These are phyloP conservation scores for Reticulitermes lucifugus DNA, from an alignment of 2,888 invertebrate genomes.

Conservation along the genomic window DNA sequence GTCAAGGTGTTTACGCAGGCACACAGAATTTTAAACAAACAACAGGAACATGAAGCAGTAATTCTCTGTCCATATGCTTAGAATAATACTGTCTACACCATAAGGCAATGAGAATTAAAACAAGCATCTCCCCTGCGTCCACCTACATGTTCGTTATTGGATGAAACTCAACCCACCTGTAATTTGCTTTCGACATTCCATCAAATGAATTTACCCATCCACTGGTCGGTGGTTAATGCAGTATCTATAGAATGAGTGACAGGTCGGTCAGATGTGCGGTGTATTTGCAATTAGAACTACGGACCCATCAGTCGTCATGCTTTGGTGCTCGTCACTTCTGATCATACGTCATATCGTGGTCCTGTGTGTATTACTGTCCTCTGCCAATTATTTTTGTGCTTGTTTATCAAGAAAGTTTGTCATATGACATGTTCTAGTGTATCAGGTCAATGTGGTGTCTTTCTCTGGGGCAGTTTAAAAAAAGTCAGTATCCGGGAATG, in stretches of 20 bases:
- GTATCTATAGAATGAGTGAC: neutral
- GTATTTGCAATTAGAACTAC: neutral
- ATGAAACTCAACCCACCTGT: neutral
- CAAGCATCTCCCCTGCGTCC: neutral
- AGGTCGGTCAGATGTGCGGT: neutral
- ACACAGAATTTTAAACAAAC: no score
- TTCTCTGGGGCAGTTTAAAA: no score
- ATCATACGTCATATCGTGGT: neutral
- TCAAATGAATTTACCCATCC: neutral
- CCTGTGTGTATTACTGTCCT: no score
- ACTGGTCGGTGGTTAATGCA: neutral
- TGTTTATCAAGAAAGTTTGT: no score
- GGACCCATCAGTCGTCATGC: neutral
- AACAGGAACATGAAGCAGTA: no score
- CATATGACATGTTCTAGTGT: no score
- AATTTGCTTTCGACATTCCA: neutral
- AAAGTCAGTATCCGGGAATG: no score
- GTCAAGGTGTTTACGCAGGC: no score
- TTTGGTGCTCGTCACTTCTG: neutral
- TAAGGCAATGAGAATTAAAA: neutral
- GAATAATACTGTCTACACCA: neutral
- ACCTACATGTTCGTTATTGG: neutral
- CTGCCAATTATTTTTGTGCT: no score
- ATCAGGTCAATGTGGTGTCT: no score
- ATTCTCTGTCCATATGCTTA: no score